A percentile compares a stretch with the other conserved stretches of the same genome.
Conservation (phyloP, 1,140 invertebrate species). For the Drosophila ficusphila region DNA sequence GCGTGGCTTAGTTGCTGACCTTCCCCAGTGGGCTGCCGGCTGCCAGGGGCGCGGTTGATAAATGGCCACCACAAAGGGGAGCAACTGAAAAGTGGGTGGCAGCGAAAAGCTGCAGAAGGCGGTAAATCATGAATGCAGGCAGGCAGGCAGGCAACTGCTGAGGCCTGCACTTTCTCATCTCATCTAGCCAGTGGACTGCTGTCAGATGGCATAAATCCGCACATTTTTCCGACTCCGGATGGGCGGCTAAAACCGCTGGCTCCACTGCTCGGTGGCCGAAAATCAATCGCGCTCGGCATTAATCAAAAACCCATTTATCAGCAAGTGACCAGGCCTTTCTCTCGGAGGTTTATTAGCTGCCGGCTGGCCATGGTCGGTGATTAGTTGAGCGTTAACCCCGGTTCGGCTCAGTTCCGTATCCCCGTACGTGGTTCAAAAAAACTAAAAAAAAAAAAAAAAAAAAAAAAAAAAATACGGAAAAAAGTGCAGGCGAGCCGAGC, state of each 20-base stretch:
- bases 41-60: constrained; percentile 41
- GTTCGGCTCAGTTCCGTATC: constrained; percentile 23
- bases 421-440: too few species aligned
- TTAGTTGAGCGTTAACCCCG: constrained; percentile 79
- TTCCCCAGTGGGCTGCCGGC: constrained; percentile 7
- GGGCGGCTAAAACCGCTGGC: constrained; percentile 40
- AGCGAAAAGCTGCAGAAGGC: constrained; percentile 13
- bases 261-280: constrained; percentile 53
- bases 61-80: constrained; percentile 28
- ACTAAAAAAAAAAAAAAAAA: background rate
- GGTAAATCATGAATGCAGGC: constrained; percentile 43
- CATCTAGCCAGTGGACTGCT: constrained; percentile 17
- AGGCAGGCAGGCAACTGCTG: constrained; percentile 37
- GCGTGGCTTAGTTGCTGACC: constrained; percentile 18
- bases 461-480: background rate
- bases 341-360: constrained; percentile 30
- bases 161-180: constrained; percentile 48
- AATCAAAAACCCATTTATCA: constrained; percentile 78
- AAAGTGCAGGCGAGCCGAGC: background rate
- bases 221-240: constrained; percentile 49
- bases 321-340: constrained; percentile 35
- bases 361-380: constrained; percentile 53
- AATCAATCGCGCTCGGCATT: constrained; percentile 72
- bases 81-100: constrained; percentile 5
- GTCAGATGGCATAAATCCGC: constrained; percentile 32